phyloP scores from a whole-genome alignment of 2,113 vertebrate species.

The Ailuropoda melanoleuca region DNA sequence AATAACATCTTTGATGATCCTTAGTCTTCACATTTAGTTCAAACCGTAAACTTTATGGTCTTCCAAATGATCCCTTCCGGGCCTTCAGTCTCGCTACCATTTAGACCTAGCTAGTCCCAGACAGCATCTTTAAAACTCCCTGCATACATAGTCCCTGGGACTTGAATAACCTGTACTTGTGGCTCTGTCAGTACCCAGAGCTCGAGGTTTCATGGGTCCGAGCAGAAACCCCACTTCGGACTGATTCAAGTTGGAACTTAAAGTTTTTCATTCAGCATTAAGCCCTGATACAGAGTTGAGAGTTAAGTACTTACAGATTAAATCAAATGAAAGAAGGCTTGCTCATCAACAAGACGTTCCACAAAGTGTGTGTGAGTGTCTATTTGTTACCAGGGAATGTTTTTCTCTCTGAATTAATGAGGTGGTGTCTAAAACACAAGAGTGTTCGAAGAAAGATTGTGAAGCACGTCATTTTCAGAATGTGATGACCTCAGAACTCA shows the following conservation, averaged over 20 bases:
- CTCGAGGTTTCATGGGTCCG: background rate
- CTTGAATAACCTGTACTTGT: background rate
- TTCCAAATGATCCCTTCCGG: background rate
- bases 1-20: background rate
- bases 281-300: background rate
- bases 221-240: background rate
- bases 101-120: background rate
- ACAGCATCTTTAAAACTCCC: background rate
- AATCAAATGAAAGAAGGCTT: background rate
- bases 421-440: background rate
- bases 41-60: background rate
- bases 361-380: background rate
- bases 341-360: background rate
- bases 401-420: background rate
- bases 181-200: background rate
- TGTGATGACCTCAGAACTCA: background rate
- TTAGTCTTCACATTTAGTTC: background rate
- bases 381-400: background rate
- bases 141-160: background rate
- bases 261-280: background rate
- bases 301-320: background rate
- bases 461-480: background rate
- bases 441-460: background rate
- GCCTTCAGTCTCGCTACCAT: background rate
- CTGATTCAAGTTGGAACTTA: background rate